Conservation (phyloP, 2,113 vertebrate species). For the Empidonax traillii region DNA sequence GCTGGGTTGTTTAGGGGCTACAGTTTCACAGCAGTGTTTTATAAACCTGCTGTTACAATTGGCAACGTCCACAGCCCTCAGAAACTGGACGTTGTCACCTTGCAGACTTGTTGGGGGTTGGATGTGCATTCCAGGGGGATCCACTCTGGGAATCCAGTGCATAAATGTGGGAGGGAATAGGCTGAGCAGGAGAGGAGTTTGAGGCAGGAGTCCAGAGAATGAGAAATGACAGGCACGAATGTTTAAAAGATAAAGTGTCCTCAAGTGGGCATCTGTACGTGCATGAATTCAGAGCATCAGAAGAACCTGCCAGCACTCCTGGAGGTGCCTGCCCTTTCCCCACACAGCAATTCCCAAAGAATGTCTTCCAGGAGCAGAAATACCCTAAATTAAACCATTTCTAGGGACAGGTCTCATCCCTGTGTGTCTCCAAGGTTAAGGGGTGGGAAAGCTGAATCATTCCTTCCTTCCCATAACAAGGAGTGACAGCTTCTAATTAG, state of each 20-base stretch:
- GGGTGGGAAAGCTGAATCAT: neutral
- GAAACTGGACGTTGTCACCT: neutral
- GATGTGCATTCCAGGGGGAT: neutral
- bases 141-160: neutral
- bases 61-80: neutral
- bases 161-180: neutral
- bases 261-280: neutral
- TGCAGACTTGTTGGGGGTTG: neutral
- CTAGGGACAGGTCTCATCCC: neutral
- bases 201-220: neutral
- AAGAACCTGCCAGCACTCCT: neutral
- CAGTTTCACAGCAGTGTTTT: neutral
- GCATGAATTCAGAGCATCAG: fast-evolving
- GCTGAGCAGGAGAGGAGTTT: neutral
- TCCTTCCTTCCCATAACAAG: neutral
- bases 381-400: neutral
- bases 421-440: neutral
- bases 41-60: neutral
- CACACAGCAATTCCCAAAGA: neutral
- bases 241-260: neutral
- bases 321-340: neutral
- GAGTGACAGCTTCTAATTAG: constrained; percentile 43
- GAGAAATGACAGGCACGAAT: neutral
- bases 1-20: neutral
- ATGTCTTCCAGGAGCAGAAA: neutral